Percentiles rank a stretch among this genome's conserved stretches.
Conservation (phyloP, 2,888 invertebrate species). For the Parnassius glacialis region DNA sequence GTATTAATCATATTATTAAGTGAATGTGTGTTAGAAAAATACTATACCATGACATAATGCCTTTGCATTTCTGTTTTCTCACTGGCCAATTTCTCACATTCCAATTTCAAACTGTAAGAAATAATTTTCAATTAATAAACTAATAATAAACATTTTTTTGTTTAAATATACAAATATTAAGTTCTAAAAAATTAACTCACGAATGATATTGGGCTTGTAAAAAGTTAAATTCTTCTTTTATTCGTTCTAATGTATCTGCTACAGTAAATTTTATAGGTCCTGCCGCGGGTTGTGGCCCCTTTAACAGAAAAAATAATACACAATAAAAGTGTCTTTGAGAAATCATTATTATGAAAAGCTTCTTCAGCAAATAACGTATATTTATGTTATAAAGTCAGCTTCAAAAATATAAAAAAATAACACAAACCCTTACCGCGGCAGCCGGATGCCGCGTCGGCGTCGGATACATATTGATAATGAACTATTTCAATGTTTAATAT, state of each 20-base stretch:
- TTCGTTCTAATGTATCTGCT: conserved; percentile 94
- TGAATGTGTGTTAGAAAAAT: conserved; percentile 22
- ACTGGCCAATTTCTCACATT: conserved; percentile 97
- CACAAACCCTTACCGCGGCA: conserved; percentile 85
- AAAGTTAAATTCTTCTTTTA: conserved; percentile 97
- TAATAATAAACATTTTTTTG: neutral
- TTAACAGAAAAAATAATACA: conserved; percentile 54
- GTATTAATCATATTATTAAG: neutral
- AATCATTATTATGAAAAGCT: conserved; percentile 20
- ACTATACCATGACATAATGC: conserved; percentile 97
- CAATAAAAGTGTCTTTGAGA: conserved; percentile 37
- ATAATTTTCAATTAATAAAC: neutral
- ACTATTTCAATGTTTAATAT: conserved; percentile 33
- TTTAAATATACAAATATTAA: conserved; percentile 7
- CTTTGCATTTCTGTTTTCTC: conserved; percentile 99
- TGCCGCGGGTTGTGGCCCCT: conserved; percentile 92
- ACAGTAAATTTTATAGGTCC: conserved; percentile 97
- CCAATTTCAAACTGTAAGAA: conserved; percentile 92
- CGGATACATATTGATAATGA: conserved; percentile 83
- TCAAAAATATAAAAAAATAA: conserved; percentile 42
- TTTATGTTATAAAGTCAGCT: conserved; percentile 17
- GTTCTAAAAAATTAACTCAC: conserved; percentile 81
- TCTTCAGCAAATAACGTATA: neutral
- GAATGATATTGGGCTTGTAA: conserved; percentile 96
- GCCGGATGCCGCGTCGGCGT: conserved; percentile 88